Evolutionary conservation across 2,797 vertebrate species (phyloP).

Genomic region (Tokudaia tokunoshimensis): DNA sequence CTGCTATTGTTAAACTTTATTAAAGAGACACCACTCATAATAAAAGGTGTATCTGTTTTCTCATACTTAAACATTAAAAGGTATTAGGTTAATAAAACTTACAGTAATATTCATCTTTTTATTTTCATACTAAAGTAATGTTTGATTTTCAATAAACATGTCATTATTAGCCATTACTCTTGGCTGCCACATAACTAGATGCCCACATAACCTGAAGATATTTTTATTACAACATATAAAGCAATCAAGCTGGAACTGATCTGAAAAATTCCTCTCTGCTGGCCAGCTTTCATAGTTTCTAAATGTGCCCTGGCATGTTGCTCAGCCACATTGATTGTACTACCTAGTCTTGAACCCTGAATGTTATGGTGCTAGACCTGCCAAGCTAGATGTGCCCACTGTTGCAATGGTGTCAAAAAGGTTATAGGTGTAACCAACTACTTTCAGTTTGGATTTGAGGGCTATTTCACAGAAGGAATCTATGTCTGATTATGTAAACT

Average conservation of each 20-base stretch:
- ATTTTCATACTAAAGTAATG: constrained; percentile 83
- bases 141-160: constrained; percentile 81
- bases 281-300: not conserved
- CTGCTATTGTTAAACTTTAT: not conserved
- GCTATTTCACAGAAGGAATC: not conserved
- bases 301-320: not conserved
- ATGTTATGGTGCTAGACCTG: not conserved
- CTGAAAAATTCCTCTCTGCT: not conserved
- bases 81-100: not conserved
- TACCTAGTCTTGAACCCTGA: not conserved
- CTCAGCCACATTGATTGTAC: not conserved
- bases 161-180: not conserved
- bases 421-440: not conserved
- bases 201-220: not conserved
- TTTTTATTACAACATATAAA: not conserved
- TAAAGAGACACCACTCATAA: not conserved
- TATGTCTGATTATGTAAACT: not conserved
- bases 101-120: not conserved
- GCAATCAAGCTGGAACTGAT: not conserved
- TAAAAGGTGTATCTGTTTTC: not conserved
- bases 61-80: not conserved
- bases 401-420: not conserved
- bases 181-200: not conserved
- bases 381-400: not conserved
- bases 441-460: not conserved